Evolutionary conservation across 2,797 vertebrate genomes (phyloP), one percentile per base, ranked within the genome.

Genomic region (Lepidocolaptes lacrymiger): DNA sequence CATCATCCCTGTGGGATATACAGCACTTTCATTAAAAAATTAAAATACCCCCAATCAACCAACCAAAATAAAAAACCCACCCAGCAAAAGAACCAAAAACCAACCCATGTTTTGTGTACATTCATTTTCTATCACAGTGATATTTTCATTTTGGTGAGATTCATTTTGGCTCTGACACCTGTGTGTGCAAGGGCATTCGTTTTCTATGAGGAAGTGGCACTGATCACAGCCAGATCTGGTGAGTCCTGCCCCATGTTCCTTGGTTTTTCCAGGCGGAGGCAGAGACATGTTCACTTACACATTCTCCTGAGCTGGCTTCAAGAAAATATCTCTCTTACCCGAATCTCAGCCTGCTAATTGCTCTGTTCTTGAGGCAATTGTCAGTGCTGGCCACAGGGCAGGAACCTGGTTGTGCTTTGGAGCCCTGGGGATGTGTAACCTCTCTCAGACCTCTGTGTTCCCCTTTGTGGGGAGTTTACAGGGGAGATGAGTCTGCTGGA

Each of bases 231-330:
- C 32, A 27, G 34, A 14, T n/a, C 58, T 75, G 36, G 6, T 44
- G 67, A 18, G 26, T 72, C 56, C 62, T 52, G n/a, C 24, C 36
- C 46, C 1, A 0, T 36, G 2, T 69, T 69, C 44, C 26, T 12
- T 54, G 19, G 19, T 18, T 59, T 12, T 68, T 54, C 66, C 32
- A 30, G 28, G 19, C 78, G 84, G 37, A 43, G 18, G 32, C 12
- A 19, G 24, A 56, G 19, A 9, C 48, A 32, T 14, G 0, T 15
- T 55, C 19, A 19, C 16, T 58, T 46, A 21, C 0, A 12, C 0
- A 0, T 62, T 87, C 74, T 72, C 14, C 59, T 73, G 69, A 81
- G 59, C 64, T n/a, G 28, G 22, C 28, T 80, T 62, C 69, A 63
- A n/a, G 37, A 56, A 61, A 63, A 28, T 24, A 27, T 9, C 16